Evolutionary conservation across 2,797 vertebrate genomes (phyloP).

Genomic region (Pyrocephalus nanus): DNA sequence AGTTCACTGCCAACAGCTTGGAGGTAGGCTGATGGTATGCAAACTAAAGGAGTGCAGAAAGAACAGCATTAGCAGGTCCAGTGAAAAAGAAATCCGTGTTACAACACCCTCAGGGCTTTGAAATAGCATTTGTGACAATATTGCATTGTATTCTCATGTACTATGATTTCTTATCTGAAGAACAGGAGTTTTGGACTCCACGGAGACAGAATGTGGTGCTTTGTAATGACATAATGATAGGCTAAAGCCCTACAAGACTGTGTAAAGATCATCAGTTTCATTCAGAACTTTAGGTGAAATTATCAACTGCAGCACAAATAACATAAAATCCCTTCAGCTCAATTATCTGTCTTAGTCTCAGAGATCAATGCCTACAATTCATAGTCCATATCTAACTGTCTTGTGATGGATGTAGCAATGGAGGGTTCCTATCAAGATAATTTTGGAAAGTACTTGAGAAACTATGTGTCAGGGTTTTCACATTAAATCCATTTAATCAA

Average conservation of each 20-base stretch:
- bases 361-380: background rate
- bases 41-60: background rate
- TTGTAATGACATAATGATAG: background rate
- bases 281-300: background rate
- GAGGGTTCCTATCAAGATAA: background rate
- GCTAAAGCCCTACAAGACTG: background rate
- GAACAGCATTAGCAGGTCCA: background rate
- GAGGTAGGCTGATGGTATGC: background rate
- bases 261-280: constrained; percentile 10
- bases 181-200: constrained; percentile 8
- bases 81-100: background rate
- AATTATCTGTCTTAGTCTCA: background rate
- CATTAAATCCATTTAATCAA: constrained; percentile 6
- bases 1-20: background rate
- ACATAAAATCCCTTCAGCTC: background rate
- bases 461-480: background rate
- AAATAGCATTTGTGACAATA: constrained; percentile 9
- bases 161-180: background rate
- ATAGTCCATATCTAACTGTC: background rate
- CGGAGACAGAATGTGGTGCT: background rate
- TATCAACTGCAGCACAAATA: background rate
- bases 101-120: background rate
- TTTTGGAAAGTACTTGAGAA: constrained; percentile 21
- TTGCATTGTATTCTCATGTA: background rate
- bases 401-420: background rate